A percentile compares a stretch with the other conserved stretches of the same genome.
Evolutionary conservation across 2,888 invertebrate genomes (phyloP).

Genomic region (Conchocele bisecta): DNA sequence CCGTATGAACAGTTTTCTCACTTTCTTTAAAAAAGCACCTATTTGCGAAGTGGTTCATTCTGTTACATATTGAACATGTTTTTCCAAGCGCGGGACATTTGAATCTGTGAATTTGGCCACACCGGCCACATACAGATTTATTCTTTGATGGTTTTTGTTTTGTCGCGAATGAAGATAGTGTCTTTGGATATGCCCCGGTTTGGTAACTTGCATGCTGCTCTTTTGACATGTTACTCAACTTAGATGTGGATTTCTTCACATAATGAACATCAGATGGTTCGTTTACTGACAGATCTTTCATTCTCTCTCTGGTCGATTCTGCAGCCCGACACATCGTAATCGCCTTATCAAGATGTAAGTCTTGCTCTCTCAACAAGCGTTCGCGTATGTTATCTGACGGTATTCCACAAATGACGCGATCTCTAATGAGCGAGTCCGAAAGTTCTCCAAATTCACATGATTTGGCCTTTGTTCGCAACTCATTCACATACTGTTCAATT

Average conservation of each 20-base stretch:
- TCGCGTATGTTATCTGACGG: not conserved
- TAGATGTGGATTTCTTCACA: too few relatives aligned
- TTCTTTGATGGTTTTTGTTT: too few relatives aligned
- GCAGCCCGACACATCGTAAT: constrained; percentile 7
- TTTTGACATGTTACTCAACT: too few relatives aligned
- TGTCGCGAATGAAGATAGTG: too few relatives aligned
- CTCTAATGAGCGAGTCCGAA: not conserved
- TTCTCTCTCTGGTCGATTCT: not conserved
- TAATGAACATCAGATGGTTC: too few relatives aligned
- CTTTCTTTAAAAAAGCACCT: not conserved
- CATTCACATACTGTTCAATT: not conserved
- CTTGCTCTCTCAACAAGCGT: not conserved
- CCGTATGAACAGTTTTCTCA: not conserved
- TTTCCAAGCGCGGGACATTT: constrained; percentile 14
- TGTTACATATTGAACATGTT: constrained; percentile 9
- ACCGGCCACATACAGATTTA: too few relatives aligned
- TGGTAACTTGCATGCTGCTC: too few relatives aligned
- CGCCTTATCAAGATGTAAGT: constrained; percentile 2
- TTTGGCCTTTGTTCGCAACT: not conserved
- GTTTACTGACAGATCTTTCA: constrained; percentile 9
- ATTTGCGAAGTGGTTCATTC: not conserved
- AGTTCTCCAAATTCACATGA: not conserved
- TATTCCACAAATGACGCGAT: not conserved
- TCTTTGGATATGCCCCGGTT: too few relatives aligned
- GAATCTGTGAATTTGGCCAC: too few relatives aligned